Evolutionary conservation across 2,888 invertebrate species (phyloP), one percentile per base, ranked within the genome.

Genomic region (Pyrrhosoma nymphula): DNA sequence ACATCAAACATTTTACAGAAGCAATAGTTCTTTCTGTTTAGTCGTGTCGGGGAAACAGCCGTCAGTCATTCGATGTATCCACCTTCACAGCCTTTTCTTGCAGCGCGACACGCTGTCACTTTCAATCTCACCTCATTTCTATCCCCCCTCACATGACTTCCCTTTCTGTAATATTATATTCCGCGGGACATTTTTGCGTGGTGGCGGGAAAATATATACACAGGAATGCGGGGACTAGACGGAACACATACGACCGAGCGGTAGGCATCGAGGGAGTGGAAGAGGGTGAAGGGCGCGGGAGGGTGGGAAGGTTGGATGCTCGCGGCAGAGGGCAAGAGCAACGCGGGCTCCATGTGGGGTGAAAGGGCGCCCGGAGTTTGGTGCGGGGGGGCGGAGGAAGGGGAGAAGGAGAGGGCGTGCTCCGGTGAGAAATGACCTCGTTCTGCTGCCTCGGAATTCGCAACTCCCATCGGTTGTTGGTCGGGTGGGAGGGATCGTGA

Each of bases 371-470:
- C 12, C 0, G 47, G 47, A 47, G 47, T 47, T 47, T 47, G 47
- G 47, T 47, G 47, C 47, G 69, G 69, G 55, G 10, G 69, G 6
- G 0, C 6, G 35, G 30, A 35, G 91, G 4, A 18, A 0, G 56
- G 56, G 6, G 90, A 12, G n/a, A n/a, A 30, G 91, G 63, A 91
- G 91, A 63, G 39, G 91, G 63, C 35, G 91, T 91, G 91, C 91
- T 63, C 91, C 39, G 63, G 91, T 91, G 91, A 91, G 91, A 91
- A 91, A 91, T 91, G 63, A 91, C 91, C 91, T 91, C 91, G 91
- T 91, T 93, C 63, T 75, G 69, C 69, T 93, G 69, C 69, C 60
- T 93, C 47, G 69, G 69, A 75, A 93, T 93, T 69, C 60, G 93
- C 93, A 93, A 47, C 69, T 93, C 93, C 93, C 69, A 60, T 60